These are phyloP conservation scores for Vesta saturnalis DNA, from an alignment of 2,888 invertebrate genomes.

Conservation along the genomic window DNA sequence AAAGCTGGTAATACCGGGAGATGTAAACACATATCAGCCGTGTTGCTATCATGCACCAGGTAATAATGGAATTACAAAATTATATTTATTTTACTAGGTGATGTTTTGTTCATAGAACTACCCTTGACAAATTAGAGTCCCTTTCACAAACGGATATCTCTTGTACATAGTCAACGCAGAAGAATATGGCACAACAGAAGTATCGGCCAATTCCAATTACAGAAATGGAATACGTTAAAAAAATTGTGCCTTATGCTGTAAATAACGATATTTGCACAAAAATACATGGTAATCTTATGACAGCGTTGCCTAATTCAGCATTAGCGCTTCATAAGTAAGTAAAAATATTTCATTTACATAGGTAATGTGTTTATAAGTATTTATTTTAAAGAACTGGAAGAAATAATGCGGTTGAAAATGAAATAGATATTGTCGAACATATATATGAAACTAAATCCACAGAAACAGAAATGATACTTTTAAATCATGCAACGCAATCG, in stretches of 20 bases:
- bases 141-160: conserved; percentile 1
- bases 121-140: conserved; percentile 4
- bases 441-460: not conserved
- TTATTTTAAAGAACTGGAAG: no score
- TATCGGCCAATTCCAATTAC: conserved; percentile 7
- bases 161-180: conserved; percentile 7
- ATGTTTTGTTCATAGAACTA: not conserved
- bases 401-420: no score
- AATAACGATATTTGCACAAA: not conserved
- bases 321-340: no score
- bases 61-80: not conserved
- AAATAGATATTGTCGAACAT: not conserved
- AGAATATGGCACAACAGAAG: conserved; percentile 1
- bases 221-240: conserved; percentile 7
- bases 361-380: no score
- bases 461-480: not conserved
- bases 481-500: conserved; percentile 5
- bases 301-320: no score
- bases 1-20: conserved; percentile 9
- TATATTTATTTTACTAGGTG: conserved; percentile 8
- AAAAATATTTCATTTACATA: no score
- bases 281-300: not conserved
- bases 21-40: conserved; percentile 13
- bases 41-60: conserved; percentile 8
- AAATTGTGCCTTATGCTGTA: not conserved